Evolutionary conservation across 2,888 invertebrate species (phyloP), one percentile per base, ranked within the genome.

Genomic region (Noctua comes): DNA sequence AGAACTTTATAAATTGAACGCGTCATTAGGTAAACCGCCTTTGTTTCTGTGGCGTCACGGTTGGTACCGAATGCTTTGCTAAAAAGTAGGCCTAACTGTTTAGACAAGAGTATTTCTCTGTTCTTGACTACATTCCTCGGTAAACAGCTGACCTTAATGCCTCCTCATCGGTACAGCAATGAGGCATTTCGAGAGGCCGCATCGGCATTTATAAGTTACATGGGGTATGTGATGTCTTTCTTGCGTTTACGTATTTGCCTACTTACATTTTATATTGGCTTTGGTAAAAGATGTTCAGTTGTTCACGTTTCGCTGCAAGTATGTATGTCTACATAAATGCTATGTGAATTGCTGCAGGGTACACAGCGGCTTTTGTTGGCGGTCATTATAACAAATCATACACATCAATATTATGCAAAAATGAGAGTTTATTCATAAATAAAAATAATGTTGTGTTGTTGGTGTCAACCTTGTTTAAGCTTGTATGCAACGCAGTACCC

Each of bases 61-160:
- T 91, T 86, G 87, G 90, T 90, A 88, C 91, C 89, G 90, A 89
- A 90, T 93, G 91, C 90, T 91, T 92, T 91, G 89, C 87, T 92
- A 90, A 93, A 94, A 95, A 95, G 93, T 95, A 90, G 95, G 93
- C 89, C 95, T 95, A 94, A 95, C 96, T 94, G 95, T 95, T 91
- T 88, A 88, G 88, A 89, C 86, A 88, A 31, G 87, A 91, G 86
- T 90, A 91, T 93, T 93, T 93, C 93, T 93, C 90, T 91, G 92
- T 91, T 90, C 90, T 91, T 90, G 91, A 87, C 90, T 90, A 90
- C 92, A 92, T 93, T 94, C 93, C 89, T 91, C 84, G 72, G 86
- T 90, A 90, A 92, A 91, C 89, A 92, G 82, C 57, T 91, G 93
- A 88, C 93, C 92, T 93, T 94, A 94, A 94, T 94, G 92, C 83